Conservation (phyloP, 2,113 vertebrate genomes). For the Dinomys branickii region DNA sequence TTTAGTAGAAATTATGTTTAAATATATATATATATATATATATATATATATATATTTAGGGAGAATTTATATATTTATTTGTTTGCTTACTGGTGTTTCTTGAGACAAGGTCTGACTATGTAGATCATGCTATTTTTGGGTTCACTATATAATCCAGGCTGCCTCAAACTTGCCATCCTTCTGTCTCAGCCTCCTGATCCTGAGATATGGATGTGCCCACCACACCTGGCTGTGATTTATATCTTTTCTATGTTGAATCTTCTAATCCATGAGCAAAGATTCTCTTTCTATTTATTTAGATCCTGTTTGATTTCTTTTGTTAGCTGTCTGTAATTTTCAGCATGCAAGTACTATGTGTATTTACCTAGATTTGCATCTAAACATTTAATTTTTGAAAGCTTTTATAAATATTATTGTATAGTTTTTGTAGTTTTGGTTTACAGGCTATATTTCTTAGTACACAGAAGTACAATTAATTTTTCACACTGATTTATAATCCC, state of each 20-base stretch:
- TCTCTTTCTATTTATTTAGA: not conserved
- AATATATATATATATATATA: too few species aligned
- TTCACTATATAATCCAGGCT: not conserved
- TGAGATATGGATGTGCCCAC: not conserved
- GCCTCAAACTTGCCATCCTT: not conserved
- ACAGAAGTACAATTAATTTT: not conserved
- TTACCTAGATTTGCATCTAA: not conserved
- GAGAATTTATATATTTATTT: not conserved
- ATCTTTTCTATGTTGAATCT: not conserved
- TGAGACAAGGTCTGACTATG: not conserved
- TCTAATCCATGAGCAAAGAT: not conserved
- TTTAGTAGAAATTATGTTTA: not conserved
- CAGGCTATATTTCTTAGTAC: not conserved
- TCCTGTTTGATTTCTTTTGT: not conserved
- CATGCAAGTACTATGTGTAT: accelerated
- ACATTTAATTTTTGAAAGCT: not conserved
- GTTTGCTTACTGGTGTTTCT: not conserved
- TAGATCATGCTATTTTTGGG: too few species aligned
- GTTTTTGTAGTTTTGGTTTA: not conserved
- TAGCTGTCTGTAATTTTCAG: not conserved
- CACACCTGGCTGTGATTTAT: not conserved
- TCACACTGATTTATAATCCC: not conserved
- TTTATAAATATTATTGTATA: too few species aligned
- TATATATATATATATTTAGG: not conserved
- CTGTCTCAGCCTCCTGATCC: not conserved